Evolutionary conservation across 1,140 invertebrate genomes (phyloP), one percentile per base, ranked within the genome.

Genomic region (Diplogasteroides magnus): DNA sequence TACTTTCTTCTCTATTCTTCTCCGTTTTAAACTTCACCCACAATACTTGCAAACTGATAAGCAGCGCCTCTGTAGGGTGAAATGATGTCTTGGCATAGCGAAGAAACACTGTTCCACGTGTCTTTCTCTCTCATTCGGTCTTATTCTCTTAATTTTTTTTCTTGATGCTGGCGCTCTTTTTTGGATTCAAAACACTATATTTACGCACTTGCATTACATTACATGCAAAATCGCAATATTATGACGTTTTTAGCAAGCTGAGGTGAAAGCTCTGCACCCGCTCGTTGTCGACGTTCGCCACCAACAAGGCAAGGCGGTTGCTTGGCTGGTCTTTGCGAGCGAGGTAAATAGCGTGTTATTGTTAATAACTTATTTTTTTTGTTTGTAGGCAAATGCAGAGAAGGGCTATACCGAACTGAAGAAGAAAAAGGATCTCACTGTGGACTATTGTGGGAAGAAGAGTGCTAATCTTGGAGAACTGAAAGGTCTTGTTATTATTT

Each of bases 391-490:
- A 23, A 63, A 62, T 23, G 68, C 70, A 27, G 58, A 74, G n/a
- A 72, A 71, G 31, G 73, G 70, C 28, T 58, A 64, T 56, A 57
- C 29, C 56, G 65, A 58, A 19, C 69, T 74, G 19, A 56, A 29
- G 23, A 72, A 72, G 15, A 60, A 37, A 26, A 67, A 73, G 29
- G n/a, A 19, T 2, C 56, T 74, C 2, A 57, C 31, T 28, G 67
- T 74, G 2, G 73, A 74, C 58, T 71, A 55, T 60, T 74, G 73
- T 29, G 73, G 73, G 31, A 58, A 31, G 27, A 67, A 74, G 61
- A 60, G 62, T 25, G 61, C 55, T 19, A n/a, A 26, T 6, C 3
- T n/a, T 19, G 37, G 31, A 58, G 58, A 68, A 56, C 67, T 59
- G 61, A 23, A 31, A 55, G 32, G n/a, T 32, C 19, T 25, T 2